Base-by-base conservation (phyloP, 53 echinoderm and acorn worm genomes). In the Holothuria scabra region DNA sequence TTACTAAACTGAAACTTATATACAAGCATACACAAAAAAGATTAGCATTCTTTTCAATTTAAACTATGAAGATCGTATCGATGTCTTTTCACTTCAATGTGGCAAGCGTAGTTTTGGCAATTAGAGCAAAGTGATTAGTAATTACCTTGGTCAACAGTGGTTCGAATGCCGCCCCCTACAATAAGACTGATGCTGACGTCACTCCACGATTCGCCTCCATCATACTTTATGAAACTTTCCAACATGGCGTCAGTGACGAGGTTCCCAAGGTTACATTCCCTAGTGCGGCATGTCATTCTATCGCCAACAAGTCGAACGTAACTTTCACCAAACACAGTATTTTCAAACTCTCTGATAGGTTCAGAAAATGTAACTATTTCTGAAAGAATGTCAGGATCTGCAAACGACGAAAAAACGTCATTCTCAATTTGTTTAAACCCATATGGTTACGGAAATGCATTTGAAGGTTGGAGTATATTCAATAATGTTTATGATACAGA, bases 211-310 rank as follows among this genome's bases (percentile, higher is more conserved):
- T 35, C 46, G 5, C 18, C 33, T 46, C 18, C 44, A 44, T n/a
- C 23, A 19, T 19, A 37, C 30, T 33, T 29, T 10, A 31, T 65
- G 20, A 23, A n/a, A 34, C 44, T 83, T 21, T 18, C 19, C 30
- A 8, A 62, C 46, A 66, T 30, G 46, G 83, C 83, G 66, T 83
- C 83, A 5, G 83, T 44, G 14, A 83, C 60, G 23, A 83, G 34
- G 83, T 83, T 83, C 1, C 83, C 83, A 65, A 83, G 83, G 83
- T 83, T 83, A 28, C 83, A 83, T 46, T 83, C 83, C 28, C 48
- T 35, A 1, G 66, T 32, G 6, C 83, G 34, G 25, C 83, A 83
- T 5, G 28, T 46, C 41, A 34, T 46, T 35, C 67, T 64, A 14
- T n/a, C 28, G 0, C 83, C 83, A 46, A 66, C 67, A 7, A 83